phyloP scores from a whole-genome alignment of 2,888 invertebrate genomes.

The Trachelus iudaicus region DNA sequence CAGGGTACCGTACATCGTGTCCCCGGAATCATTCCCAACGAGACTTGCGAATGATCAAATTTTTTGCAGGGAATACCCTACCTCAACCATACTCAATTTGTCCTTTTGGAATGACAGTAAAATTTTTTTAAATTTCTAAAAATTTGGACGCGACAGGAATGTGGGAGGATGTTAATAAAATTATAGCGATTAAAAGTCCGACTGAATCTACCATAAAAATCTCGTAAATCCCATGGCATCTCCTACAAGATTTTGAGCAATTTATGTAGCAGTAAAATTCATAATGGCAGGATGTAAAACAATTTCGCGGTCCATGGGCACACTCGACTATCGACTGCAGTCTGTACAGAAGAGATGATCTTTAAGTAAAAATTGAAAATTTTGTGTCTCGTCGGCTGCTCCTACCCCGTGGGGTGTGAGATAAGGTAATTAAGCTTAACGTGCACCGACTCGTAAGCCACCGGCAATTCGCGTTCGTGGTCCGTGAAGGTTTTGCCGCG shows the following conservation, averaged over 20 bases:
- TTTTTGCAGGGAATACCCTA: not conserved
- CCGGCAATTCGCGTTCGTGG: constrained; percentile 38
- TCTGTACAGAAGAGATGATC: not conserved
- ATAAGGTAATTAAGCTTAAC: constrained; percentile 56
- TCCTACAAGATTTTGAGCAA: not conserved
- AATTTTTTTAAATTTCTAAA: not conserved
- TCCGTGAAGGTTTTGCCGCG: constrained; percentile 50
- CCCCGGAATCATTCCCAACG: not conserved
- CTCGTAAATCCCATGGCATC: not conserved
- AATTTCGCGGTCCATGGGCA: not conserved
- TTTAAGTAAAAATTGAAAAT: not conserved
- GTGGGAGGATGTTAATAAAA: not conserved
- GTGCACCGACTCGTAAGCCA: constrained; percentile 40
- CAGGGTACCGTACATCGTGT: not conserved
- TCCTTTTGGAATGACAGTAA: not conserved
- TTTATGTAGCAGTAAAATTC: not conserved
- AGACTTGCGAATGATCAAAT: not conserved
- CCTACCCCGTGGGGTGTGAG: constrained; percentile 21
- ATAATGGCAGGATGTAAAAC: not conserved
- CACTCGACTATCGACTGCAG: not conserved
- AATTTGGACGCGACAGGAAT: not conserved
- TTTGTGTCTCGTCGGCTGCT: not conserved
- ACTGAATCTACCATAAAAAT: not conserved
- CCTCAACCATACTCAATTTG: not conserved
- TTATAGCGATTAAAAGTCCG: not conserved